Percentiles rank a stretch among this genome's conserved stretches.
Evolutionary conservation across 2,113 vertebrate genomes (phyloP).

Genomic region (Potamarius usumacintae): DNA sequence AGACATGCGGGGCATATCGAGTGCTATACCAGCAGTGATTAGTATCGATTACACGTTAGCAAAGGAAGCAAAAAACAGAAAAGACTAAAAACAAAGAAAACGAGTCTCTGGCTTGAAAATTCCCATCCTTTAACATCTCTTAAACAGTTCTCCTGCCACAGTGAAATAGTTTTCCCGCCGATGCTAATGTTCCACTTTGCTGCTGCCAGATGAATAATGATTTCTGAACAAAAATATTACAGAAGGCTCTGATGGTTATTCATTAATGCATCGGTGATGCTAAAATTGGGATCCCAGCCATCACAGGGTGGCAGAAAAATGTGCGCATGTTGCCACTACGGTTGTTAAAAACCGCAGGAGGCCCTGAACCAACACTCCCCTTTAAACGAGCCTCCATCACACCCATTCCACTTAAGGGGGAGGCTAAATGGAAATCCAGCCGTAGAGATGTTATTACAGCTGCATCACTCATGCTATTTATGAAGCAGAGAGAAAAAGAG

Average conservation of each 20-base stretch:
- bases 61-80: not conserved
- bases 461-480: constrained; percentile 41
- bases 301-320: not conserved
- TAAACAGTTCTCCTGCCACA: constrained; percentile 8
- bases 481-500: constrained; percentile 1
- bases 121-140: not conserved
- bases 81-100: not conserved
- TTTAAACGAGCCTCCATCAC: constrained; percentile 20
- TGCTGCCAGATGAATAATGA: constrained; percentile 3
- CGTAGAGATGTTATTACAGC: constrained; percentile 46
- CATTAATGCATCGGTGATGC: not conserved
- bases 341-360: constrained; percentile 30
- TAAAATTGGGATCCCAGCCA: constrained; percentile 28
- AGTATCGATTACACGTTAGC: not conserved
- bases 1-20: not conserved
- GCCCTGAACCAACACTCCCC: constrained; percentile 10
- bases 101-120: not conserved
- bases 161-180: not conserved
- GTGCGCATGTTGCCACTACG: constrained; percentile 13
- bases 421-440: constrained; percentile 20
- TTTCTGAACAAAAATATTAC: constrained; percentile 8
- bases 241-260: constrained; percentile 1
- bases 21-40: too few species aligned
- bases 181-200: constrained; percentile 16
- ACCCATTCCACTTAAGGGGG: not conserved